Conservation (phyloP, 2,797 vertebrate species). For the Triplophysa bombifrons region DNA sequence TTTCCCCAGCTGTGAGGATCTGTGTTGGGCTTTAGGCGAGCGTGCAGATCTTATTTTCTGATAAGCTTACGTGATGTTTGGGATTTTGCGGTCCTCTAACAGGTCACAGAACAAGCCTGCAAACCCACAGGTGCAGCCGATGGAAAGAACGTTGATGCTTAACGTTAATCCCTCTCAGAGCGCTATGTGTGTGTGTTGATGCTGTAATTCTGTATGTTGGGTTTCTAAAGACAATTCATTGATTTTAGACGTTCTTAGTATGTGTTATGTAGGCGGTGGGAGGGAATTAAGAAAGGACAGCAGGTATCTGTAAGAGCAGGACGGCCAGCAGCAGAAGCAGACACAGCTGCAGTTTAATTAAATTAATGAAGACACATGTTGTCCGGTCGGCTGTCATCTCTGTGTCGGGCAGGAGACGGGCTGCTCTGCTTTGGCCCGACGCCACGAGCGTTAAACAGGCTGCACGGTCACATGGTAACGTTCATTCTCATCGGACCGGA, state of each 20-base stretch:
- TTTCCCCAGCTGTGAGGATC: conserved; percentile 44
- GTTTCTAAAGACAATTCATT: neutral
- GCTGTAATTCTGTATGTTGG: conserved; percentile 15
- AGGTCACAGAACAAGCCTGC: conserved; percentile 55
- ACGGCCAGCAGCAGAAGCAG: conserved; percentile 20
- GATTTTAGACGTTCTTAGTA: neutral
- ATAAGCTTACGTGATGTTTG: conserved; percentile 56
- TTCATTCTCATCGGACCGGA: conserved; percentile 3
- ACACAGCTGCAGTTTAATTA: conserved; percentile 55
- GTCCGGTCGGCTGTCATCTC: conserved; percentile 58
- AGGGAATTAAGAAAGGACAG: neutral
- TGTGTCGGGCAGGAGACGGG: conserved; percentile 27
- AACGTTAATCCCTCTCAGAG: conserved; percentile 54
- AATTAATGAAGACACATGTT: conserved; percentile 63
- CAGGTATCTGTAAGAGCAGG: conserved; percentile 2
- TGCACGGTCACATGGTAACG: neutral
- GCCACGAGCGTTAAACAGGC: conserved; percentile 32
- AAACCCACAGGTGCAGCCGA: conserved; percentile 49
- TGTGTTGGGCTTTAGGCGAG: conserved; percentile 49
- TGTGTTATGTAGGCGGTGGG: neutral
- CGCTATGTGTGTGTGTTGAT: conserved; percentile 22
- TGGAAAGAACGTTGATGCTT: conserved; percentile 55
- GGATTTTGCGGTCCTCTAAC: conserved; percentile 50
- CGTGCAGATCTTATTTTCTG: conserved; percentile 62
- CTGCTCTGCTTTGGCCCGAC: neutral